These are phyloP conservation scores for Beroe forskalii DNA, from an alignment of 37 sponge, comb jelly and placozoan genomes.

Conservation along the genomic window DNA sequence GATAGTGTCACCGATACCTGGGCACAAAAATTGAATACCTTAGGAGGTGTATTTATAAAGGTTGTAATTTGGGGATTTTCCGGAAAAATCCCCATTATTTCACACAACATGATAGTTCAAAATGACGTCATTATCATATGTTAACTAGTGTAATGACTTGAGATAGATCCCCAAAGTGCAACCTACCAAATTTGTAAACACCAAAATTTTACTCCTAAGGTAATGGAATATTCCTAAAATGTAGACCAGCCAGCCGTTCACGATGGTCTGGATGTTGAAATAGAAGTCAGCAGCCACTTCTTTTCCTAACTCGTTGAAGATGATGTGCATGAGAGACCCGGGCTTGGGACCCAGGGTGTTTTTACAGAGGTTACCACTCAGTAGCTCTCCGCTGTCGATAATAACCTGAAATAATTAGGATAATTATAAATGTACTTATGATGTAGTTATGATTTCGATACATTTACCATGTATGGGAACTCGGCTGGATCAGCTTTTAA, in stretches of 20 bases:
- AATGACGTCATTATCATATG: too few relatives aligned
- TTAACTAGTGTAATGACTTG: too few relatives aligned
- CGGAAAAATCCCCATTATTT: too few relatives aligned
- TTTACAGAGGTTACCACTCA: conserved; percentile 93
- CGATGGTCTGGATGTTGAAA: conserved; percentile 91
- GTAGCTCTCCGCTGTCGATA: conserved; percentile 89
- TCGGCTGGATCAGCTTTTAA: not conserved
- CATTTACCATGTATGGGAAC: not conserved
- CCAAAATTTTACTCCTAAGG: not conserved
- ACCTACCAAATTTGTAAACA: too few relatives aligned
- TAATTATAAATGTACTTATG: not conserved
- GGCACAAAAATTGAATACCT: too few relatives aligned
- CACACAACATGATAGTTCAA: too few relatives aligned
- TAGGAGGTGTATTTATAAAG: too few relatives aligned
- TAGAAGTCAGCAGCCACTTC: conserved; percentile 91
- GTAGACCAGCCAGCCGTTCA: conserved; percentile 92
- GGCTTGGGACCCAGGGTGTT: conserved; percentile 92
- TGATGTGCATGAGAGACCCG: conserved; percentile 93
- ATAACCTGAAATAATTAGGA: conserved; percentile 73
- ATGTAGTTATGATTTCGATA: not conserved
- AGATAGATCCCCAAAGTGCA: too few relatives aligned
- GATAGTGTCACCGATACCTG: conserved; percentile 96
- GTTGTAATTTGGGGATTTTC: too few relatives aligned
- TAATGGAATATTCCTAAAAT: conserved; percentile 18
- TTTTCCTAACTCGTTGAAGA: conserved; percentile 82